Conservation (phyloP, 2,113 vertebrate genomes). For the Macroglossus sobrinus region DNA sequence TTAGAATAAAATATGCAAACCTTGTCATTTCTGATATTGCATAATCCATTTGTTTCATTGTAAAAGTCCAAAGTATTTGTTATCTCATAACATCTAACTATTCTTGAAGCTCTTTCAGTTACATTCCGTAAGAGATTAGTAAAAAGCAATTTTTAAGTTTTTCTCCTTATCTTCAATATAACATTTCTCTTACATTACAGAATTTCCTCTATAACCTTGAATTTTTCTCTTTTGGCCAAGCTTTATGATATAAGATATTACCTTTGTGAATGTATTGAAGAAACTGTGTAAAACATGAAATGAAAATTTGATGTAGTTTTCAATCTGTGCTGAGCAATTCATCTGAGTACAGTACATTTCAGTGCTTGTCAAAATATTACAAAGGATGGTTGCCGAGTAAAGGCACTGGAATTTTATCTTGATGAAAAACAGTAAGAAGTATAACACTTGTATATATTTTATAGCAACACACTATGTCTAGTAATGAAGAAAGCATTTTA, state of each 20-base stretch:
- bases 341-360: neutral
- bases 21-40: neutral
- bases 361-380: neutral
- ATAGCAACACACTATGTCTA: neutral
- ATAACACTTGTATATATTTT: neutral
- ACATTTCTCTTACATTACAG: neutral
- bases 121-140: neutral
- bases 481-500: neutral
- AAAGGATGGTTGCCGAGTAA: neutral
- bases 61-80: neutral
- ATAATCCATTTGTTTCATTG: neutral
- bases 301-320: neutral
- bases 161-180: neutral
- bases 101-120: neutral
- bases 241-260: neutral
- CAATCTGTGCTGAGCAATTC: neutral
- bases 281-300: neutral
- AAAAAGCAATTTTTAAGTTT: neutral
- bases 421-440: neutral
- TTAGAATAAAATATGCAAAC: neutral
- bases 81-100: neutral
- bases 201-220: constrained; percentile 24
- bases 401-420: neutral
- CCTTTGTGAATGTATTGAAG: neutral
- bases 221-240: neutral